A percentile compares a stretch with the other conserved stretches of the same genome.
Conservation (phyloP, 2,888 invertebrate genomes). For the Gymnoscelis rufifasciata region DNA sequence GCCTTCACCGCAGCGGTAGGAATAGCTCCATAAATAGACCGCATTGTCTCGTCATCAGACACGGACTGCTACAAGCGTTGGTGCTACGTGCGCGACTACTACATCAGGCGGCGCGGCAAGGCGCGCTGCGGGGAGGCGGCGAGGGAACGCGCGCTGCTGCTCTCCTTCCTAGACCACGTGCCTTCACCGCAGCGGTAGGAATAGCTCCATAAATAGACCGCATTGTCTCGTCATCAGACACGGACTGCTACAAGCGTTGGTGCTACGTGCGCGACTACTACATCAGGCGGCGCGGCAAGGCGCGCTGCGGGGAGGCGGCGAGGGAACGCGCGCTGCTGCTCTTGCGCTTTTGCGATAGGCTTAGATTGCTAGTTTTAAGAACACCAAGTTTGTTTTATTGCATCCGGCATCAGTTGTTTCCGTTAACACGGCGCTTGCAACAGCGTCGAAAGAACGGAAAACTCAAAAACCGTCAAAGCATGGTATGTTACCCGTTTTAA, state of each 20-base stretch:
- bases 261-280: conserved; percentile 43
- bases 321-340: conserved; percentile 33
- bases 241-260: conserved; percentile 39
- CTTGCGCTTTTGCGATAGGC: background rate
- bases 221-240: conserved; percentile 18
- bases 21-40: no score
- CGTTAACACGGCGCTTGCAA: no score
- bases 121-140: conserved; percentile 34
- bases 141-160: conserved; percentile 32
- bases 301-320: conserved; percentile 33
- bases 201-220: no score
- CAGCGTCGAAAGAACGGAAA: no score
- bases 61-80: conserved; percentile 38
- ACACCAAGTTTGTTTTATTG: no score
- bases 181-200: conserved; percentile 14
- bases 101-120: conserved; percentile 39
- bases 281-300: conserved; percentile 38
- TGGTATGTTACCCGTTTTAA: no score
- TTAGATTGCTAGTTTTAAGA: no score
- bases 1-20: conserved; percentile 15
- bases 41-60: conserved; percentile 19
- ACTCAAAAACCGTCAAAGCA: no score
- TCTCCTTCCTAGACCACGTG: conserved; percentile 31
- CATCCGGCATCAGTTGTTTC: no score
- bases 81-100: conserved; percentile 42